Conservation (phyloP, 2,888 invertebrate genomes). For the Drosophila macrothrix region DNA sequence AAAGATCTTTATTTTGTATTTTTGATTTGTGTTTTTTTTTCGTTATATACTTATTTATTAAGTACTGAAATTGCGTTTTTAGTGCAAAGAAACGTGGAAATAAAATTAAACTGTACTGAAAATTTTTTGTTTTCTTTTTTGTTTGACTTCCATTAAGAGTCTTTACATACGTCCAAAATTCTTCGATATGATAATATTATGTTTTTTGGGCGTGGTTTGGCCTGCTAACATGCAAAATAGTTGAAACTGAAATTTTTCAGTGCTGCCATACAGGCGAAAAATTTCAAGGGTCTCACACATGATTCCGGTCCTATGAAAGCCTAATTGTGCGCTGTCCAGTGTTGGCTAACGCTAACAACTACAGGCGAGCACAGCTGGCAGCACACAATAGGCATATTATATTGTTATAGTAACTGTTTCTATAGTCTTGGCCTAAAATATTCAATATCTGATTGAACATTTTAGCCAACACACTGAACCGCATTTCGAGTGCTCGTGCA, state of each 20-base stretch:
- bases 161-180: slow-evolving; percentile 83
- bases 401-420: slow-evolving; percentile 11
- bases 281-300: slow-evolving; percentile 82
- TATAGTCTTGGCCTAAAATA: slow-evolving; percentile 64
- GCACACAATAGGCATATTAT: slow-evolving; percentile 25
- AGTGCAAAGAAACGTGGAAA: slow-evolving; percentile 71
- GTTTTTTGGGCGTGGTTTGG: slow-evolving; percentile 76
- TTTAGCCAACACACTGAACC: slow-evolving; percentile 60
- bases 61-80: slow-evolving; percentile 46
- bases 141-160: slow-evolving; percentile 84
- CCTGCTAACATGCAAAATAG: slow-evolving; percentile 84
- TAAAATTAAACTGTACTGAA: slow-evolving; percentile 58
- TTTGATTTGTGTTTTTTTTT: slow-evolving; percentile 22
- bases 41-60: slow-evolving; percentile 36
- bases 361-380: slow-evolving; percentile 12
- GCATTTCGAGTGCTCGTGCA: slow-evolving; percentile 39
- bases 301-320: slow-evolving; percentile 78
- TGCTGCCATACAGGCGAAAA: slow-evolving; percentile 25
- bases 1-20: slow-evolving; percentile 45
- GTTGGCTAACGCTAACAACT: slow-evolving; percentile 5
- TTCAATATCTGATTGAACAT: slow-evolving; percentile 69
- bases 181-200: slow-evolving; percentile 8
- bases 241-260: slow-evolving; percentile 77
- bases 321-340: slow-evolving; percentile 34
- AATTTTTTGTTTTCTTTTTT: slow-evolving; percentile 42